phyloP scores from a whole-genome alignment of 2,888 invertebrate genomes.

The Carterocephalus palaemon region DNA sequence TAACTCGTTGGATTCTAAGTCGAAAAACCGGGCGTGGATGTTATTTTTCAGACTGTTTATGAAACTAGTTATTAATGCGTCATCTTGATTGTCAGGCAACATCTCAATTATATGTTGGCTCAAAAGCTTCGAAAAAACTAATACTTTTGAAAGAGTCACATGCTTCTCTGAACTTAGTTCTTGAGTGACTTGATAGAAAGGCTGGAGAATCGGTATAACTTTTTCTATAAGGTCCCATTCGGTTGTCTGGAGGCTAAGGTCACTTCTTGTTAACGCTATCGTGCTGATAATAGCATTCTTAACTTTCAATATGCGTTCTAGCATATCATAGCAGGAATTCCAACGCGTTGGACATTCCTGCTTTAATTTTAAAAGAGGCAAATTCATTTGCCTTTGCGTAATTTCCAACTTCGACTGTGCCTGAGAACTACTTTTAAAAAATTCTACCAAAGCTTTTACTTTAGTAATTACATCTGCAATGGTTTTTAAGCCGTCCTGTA shows the following conservation, averaged over 20 bases:
- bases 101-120: slow-evolving; percentile 1
- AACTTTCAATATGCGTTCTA: slow-evolving; percentile 4
- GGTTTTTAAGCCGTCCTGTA: slow-evolving; percentile 24
- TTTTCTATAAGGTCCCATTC: slow-evolving; percentile 2
- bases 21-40: neutral
- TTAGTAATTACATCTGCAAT: slow-evolving; percentile 18
- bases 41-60: neutral
- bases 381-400: neutral
- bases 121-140: slow-evolving; percentile 4
- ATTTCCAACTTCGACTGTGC: neutral
- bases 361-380: neutral
- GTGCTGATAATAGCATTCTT: slow-evolving; percentile 6
- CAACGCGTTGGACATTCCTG: neutral
- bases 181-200: slow-evolving; percentile 4
- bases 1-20: neutral
- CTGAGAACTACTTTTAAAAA: slow-evolving; percentile 27
- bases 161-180: neutral
- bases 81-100: neutral
- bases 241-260: slow-evolving; percentile 1
- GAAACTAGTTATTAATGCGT: neutral
- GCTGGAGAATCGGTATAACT: slow-evolving; percentile 1
- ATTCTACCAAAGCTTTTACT: slow-evolving; percentile 29
- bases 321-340: slow-evolving; percentile 1
- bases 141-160: slow-evolving; percentile 2
- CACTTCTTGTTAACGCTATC: slow-evolving; percentile 1